phyloP scores from a whole-genome alignment of 2,888 invertebrate genomes.

The Byasa hedistus region DNA sequence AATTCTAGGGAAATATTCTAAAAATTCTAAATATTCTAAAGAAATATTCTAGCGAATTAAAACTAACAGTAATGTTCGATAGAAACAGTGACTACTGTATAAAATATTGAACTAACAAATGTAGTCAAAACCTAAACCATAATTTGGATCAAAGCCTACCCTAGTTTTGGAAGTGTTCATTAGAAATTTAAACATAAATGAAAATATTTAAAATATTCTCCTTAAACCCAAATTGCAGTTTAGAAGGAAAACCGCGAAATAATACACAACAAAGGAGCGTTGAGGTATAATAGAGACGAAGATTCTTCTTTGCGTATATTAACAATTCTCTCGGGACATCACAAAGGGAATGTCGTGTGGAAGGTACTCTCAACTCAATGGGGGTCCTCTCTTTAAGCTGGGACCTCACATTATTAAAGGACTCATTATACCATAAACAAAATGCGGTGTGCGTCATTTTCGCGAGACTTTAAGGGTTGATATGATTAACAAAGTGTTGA shows the following conservation, averaged over 20 bases:
- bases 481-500: neutral
- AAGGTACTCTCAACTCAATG: constrained; percentile 12
- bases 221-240: neutral
- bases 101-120: no score
- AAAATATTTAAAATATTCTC: constrained; percentile 5
- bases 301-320: constrained; percentile 15
- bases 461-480: constrained; percentile 41
- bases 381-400: neutral
- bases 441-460: constrained; percentile 48
- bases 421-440: constrained; percentile 47
- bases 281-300: constrained; percentile 19
- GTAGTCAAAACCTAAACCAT: no score
- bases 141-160: no score
- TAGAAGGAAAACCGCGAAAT: constrained; percentile 14
- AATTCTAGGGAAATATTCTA: no score
- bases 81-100: no score
- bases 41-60: no score
- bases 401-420: constrained; percentile 28
- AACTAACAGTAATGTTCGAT: no score
- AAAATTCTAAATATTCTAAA: no score
- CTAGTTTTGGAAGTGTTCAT: no score
- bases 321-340: constrained; percentile 28
- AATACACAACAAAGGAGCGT: constrained; percentile 8
- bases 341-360: constrained; percentile 27
- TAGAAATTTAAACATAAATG: neutral